phyloP scores from a whole-genome alignment of 2,888 invertebrate genomes.

The Phania funesta region DNA sequence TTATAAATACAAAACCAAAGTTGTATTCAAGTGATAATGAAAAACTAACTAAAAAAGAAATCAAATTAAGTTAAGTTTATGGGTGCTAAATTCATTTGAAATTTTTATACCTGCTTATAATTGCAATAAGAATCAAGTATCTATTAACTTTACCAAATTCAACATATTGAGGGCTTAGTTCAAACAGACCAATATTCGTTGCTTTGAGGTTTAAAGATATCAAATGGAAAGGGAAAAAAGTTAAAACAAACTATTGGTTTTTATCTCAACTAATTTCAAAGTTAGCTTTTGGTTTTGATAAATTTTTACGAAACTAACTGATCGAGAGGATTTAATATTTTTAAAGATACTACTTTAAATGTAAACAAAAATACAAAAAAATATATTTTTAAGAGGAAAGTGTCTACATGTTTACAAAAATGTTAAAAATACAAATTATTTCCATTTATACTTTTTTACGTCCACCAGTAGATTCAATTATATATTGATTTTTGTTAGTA shows the following conservation, averaged over 20 bases:
- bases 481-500: slow-evolving; percentile 44
- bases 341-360: background rate
- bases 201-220: slow-evolving; percentile 51
- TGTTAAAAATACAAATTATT: slow-evolving; percentile 16
- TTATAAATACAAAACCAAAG: no score
- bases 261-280: slow-evolving; percentile 54
- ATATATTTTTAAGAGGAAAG: background rate
- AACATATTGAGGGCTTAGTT: background rate
- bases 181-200: background rate
- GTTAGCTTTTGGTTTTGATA: background rate
- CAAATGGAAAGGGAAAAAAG: no score
- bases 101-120: no score
- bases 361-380: background rate
- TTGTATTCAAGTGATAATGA: no score
- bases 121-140: no score
- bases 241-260: slow-evolving; percentile 60
- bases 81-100: no score
- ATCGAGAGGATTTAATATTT: slow-evolving; percentile 14
- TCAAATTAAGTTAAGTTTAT: no score
- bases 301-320: background rate
- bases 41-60: no score
- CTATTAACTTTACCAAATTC: background rate
- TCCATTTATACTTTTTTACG: background rate
- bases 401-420: background rate
- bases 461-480: no score